Evolutionary conservation across 2,113 vertebrate genomes (phyloP).

Genomic region (Pimephales promelas): DNA sequence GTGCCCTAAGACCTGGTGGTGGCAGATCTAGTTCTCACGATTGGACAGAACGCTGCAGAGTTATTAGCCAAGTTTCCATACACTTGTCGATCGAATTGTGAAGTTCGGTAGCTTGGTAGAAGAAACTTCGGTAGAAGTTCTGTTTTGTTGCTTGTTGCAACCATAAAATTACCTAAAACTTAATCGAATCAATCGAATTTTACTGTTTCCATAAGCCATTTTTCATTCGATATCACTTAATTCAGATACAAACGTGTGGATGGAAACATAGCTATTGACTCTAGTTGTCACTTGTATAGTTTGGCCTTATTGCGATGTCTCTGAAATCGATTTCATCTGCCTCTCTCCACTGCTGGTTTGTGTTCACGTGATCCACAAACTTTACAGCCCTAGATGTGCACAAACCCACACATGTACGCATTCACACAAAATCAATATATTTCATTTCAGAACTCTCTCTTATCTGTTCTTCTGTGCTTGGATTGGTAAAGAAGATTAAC

Average conservation of each 20-base stretch:
- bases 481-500: constrained; percentile 29
- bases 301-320: constrained; percentile 43
- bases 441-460: constrained; percentile 47
- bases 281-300: constrained; percentile 26
- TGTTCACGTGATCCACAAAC: constrained; percentile 36
- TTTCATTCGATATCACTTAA: too few species aligned
- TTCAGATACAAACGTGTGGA: too few species aligned
- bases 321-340: constrained; percentile 40
- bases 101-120: too few species aligned
- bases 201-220: too few species aligned
- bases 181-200: too few species aligned
- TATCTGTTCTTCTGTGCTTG: background rate
- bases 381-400: background rate
- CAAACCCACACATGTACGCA: constrained; percentile 29
- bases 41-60: background rate
- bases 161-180: too few species aligned
- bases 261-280: too few species aligned
- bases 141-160: too few species aligned
- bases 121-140: too few species aligned
- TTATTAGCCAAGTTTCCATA: too few species aligned
- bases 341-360: background rate
- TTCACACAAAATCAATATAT: constrained; percentile 41
- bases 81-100: too few species aligned
- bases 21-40: background rate
- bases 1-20: background rate